Percentiles rank a stretch among this genome's conserved stretches.
phyloP scores from a whole-genome alignment of 2,113 vertebrate species.

The Dolichallabes microphthalmus region DNA sequence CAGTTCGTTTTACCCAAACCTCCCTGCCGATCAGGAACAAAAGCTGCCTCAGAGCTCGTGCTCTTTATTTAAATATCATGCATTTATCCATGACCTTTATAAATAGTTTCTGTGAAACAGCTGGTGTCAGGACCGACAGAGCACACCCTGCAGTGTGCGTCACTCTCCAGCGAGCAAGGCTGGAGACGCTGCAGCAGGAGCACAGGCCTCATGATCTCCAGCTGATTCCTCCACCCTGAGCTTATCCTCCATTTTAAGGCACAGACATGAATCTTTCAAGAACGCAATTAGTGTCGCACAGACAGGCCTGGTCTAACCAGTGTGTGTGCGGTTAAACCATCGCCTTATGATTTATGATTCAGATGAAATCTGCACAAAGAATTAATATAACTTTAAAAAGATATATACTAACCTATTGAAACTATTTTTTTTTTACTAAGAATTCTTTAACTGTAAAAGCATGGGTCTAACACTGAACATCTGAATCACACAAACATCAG shows the following conservation, averaged over 20 bases:
- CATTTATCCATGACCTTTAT: slow-evolving; percentile 58
- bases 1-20: slow-evolving; percentile 24
- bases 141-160: slow-evolving; percentile 48
- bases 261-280: slow-evolving; percentile 22
- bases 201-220: slow-evolving; percentile 42
- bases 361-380: background rate
- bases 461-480: background rate
- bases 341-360: background rate
- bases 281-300: background rate
- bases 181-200: slow-evolving; percentile 38
- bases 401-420: background rate
- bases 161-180: slow-evolving; percentile 43
- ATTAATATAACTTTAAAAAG: background rate
- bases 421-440: background rate
- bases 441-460: background rate
- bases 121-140: slow-evolving; percentile 40
- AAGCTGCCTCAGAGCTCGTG: slow-evolving; percentile 46
- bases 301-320: background rate
- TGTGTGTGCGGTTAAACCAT: background rate
- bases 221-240: slow-evolving; percentile 39
- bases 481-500: background rate
- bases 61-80: slow-evolving; percentile 49
- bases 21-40: slow-evolving; percentile 32
- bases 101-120: slow-evolving; percentile 56
- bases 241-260: slow-evolving; percentile 31